These are phyloP conservation scores for Sialia sialis DNA, from an alignment of 2,113 vertebrate species.

Conservation along the genomic window DNA sequence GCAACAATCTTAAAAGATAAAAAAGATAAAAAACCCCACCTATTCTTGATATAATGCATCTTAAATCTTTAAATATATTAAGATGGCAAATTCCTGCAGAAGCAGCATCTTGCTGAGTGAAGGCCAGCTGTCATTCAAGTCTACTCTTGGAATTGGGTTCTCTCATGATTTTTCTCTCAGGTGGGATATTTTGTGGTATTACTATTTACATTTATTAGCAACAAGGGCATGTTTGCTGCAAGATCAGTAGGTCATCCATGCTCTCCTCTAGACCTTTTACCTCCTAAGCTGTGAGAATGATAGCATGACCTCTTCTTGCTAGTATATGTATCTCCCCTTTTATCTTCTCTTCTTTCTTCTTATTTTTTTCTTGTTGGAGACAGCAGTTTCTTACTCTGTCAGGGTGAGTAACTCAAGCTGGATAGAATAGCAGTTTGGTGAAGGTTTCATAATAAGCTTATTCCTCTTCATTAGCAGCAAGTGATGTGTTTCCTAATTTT, in stretches of 20 bases:
- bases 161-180: not conserved
- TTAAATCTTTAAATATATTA: not conserved
- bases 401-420: not conserved
- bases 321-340: accelerated
- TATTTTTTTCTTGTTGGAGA: not conserved
- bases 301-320: not conserved
- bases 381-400: not conserved
- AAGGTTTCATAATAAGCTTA: constrained; percentile 45
- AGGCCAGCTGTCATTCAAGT: not conserved
- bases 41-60: not conserved
- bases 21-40: not conserved
- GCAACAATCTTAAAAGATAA: not conserved
- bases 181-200: not conserved
- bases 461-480: constrained; percentile 53
- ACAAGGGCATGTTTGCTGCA: not conserved
- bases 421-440: constrained; percentile 26
- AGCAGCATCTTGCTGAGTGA: not conserved
- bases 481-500: constrained; percentile 57
- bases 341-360: not conserved
- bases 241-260: not conserved
- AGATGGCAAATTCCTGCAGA: not conserved
- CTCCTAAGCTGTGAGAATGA: not conserved
- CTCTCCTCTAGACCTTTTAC: not conserved
- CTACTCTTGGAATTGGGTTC: not conserved
- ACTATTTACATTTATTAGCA: not conserved